Base-by-base conservation (phyloP, 2,113 vertebrate species). In the Pipa parva region DNA sequence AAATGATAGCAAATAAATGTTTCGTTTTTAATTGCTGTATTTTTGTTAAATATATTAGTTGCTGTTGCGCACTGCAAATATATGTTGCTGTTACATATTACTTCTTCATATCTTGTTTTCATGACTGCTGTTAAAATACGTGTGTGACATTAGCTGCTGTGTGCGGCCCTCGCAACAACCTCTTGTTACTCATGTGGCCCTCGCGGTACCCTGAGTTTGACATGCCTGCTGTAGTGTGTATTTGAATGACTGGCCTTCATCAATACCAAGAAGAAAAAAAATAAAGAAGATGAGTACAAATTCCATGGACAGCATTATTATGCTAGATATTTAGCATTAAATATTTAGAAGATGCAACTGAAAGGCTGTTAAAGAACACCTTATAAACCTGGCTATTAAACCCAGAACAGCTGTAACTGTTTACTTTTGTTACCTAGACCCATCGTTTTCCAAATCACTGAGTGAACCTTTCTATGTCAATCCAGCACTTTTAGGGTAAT, bases 401-500 rank as follows among this genome's bases (percentile, higher is more conserved):
- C 63, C 68, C 10, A 3, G 59, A 72, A 75, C 80, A 67, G 60
- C 59, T 22, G 54, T 65, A 12, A 58, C 46, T 83, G 79, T 85
- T 86, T 87, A 78, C 75, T 27, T 51, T 2, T 68, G 8, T 79
- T 82, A 75, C 71, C 28, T 52, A 77, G 78, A 75, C 77, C 78
- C 72, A 62, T 0, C 11, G 75, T 71, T 82, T 81, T 84, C 79
- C 81, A 80, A 87, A 80, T 77, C 84, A 83, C 77, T 55, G 84
- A 83, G 76, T 81, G 81, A 84, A 81, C 77, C 82, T 80, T 82
- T 75, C 85, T 85, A 12, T 70, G 87, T 85, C 84, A 88, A 86
- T 82, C 82, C 58, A 56, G 77, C 83, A 83, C 81, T 89, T 88
- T 84, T 83, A 87, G 82, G 83, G 83, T 81, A 88, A 87, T 88